A percentile compares a stretch with the other conserved stretches of the same genome.
Conservation (phyloP, 2,888 invertebrate species). For the Chaitophorus viminalis region DNA sequence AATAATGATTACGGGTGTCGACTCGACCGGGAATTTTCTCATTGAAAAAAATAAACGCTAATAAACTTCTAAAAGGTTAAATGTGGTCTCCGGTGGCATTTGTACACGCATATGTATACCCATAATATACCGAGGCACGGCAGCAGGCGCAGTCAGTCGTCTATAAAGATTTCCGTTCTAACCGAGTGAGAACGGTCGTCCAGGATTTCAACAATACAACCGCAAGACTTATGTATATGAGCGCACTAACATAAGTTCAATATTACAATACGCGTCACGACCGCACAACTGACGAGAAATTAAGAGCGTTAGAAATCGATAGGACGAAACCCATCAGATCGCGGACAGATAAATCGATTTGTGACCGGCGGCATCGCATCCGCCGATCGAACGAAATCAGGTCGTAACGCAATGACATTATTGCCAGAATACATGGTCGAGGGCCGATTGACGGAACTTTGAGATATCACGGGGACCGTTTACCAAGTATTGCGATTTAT, state of each 20-base stretch:
- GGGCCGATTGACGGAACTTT: too few species aligned
- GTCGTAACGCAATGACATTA: too few species aligned
- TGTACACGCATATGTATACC: neutral
- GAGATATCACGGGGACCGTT: too few species aligned
- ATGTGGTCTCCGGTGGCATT: constrained; percentile 27
- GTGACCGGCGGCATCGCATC: too few species aligned
- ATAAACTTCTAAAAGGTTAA: constrained; percentile 12
- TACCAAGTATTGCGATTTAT: too few species aligned
- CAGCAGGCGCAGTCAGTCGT: too few species aligned
- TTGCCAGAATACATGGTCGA: too few species aligned
- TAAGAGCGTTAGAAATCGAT: neutral
- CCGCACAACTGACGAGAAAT: neutral
- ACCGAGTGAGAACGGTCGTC: neutral
- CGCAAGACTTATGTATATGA: neutral
- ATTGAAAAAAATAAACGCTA: neutral
- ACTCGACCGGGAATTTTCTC: constrained; percentile 8
- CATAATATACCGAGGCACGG: neutral
- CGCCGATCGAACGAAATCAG: too few species aligned
- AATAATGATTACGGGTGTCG: neutral
- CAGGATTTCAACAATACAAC: neutral
- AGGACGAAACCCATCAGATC: neutral
- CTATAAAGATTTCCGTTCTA: constrained; percentile 10
- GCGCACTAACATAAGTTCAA: too few species aligned
- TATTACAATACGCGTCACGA: neutral
- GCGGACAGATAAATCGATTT: too few species aligned